These are phyloP conservation scores for Metaphire vulgaris DNA, from an alignment of 1,140 invertebrate species.

Conservation along the genomic window DNA sequence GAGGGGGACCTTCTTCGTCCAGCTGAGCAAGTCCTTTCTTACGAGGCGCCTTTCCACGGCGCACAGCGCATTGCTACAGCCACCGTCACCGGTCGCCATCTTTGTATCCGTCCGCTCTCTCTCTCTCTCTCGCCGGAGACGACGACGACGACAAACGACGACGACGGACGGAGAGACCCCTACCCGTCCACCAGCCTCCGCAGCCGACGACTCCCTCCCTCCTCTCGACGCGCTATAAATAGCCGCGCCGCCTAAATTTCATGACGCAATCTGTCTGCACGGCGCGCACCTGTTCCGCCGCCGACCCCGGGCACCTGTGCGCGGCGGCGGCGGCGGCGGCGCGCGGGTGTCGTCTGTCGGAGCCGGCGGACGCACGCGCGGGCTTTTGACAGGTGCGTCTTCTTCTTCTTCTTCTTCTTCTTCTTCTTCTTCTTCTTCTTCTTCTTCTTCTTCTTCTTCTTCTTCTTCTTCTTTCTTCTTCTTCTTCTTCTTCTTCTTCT, in stretches of 20 bases:
- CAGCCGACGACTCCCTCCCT: background rate
- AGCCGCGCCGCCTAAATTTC: background rate
- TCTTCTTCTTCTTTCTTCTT: background rate
- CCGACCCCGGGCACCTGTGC: conserved; percentile 1
- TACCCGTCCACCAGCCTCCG: too few relatives aligned
- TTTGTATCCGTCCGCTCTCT: background rate
- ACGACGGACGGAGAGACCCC: background rate
- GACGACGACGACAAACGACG: background rate
- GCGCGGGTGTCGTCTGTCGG: too few relatives aligned
- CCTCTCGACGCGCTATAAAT: conserved; percentile 3
- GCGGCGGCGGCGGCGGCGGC: too few relatives aligned
- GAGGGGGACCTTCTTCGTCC: conserved; percentile 86
- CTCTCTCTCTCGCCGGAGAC: background rate
- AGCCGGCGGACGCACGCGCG: too few relatives aligned
- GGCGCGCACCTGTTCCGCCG: conserved; percentile 1
- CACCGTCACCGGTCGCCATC: too few relatives aligned
- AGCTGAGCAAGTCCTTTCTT: conserved; percentile 78
- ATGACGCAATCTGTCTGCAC: background rate
- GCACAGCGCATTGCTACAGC: conserved; percentile 52
- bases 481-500: background rate
- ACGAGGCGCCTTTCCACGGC: conserved; percentile 82
- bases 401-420: background rate
- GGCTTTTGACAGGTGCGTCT: too few relatives aligned
- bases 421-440: conserved; percentile 5
- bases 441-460: conserved; percentile 12